Percentiles rank a stretch among this genome's conserved stretches.
Evolutionary conservation across 2,797 vertebrate genomes (phyloP).

Genomic region (Trachurus trachurus): DNA sequence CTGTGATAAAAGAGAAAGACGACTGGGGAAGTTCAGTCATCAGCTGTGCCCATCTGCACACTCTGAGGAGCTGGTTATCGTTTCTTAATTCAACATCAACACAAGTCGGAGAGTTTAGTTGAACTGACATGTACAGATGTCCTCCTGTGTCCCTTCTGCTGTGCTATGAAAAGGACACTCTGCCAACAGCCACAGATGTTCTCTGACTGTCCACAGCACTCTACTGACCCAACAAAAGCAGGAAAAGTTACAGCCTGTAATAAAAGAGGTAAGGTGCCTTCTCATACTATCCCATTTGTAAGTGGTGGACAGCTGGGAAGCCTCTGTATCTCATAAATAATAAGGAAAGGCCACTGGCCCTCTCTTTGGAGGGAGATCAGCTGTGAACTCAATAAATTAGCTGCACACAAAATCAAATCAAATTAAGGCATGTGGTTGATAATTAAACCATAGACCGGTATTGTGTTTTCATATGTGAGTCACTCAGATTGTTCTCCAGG

Average conservation of each 20-base stretch:
- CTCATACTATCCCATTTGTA: conserved; percentile 51
- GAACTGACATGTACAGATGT: conserved; percentile 18
- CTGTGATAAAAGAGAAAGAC: background rate
- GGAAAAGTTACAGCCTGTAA: conserved; percentile 68
- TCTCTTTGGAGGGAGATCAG: conserved; percentile 29
- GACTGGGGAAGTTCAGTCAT: conserved; percentile 11
- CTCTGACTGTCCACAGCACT: conserved; percentile 43
- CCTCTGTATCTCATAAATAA: conserved; percentile 67
- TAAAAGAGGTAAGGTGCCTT: conserved; percentile 63
- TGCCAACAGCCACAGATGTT: conserved; percentile 56
- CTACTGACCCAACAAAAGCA: conserved; percentile 55
- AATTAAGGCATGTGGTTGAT: conserved; percentile 26
- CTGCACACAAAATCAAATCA: conserved; percentile 35
- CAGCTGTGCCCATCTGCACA: background rate
- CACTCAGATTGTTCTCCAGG: background rate
- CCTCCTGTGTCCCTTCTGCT: conserved; percentile 30
- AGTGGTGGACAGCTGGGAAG: conserved; percentile 69
- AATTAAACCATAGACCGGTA: conserved; percentile 19
- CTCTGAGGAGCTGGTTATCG: background rate
- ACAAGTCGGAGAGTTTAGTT: conserved; percentile 42
- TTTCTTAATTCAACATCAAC: conserved; percentile 16
- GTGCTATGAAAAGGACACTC: conserved; percentile 21
- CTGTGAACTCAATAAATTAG: conserved; percentile 42
- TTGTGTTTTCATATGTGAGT: conserved; percentile 14
- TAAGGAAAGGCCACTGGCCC: conserved; percentile 37